A percentile compares a stretch with the other conserved stretches of the same genome.
These are phyloP conservation scores for Nasonia longicornis DNA, from an alignment of 1,140 invertebrate species.

Conservation along the genomic window DNA sequence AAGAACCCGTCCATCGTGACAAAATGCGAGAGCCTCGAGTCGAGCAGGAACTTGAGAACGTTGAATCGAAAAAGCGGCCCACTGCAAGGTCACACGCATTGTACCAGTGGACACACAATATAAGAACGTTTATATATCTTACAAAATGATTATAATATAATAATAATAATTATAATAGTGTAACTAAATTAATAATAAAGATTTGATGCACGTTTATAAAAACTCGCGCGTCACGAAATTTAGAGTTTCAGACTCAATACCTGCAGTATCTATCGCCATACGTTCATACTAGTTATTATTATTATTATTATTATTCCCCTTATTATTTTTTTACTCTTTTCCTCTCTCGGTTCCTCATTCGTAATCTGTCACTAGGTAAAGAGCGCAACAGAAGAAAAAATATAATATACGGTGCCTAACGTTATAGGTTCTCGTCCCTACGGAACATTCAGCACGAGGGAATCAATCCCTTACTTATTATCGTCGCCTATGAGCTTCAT, in stretches of 20 bases:
- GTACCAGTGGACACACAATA: conserved; percentile 43
- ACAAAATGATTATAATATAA: conserved; percentile 48
- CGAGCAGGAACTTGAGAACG: conserved; percentile 48
- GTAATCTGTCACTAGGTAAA: conserved; percentile 45
- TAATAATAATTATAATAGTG: conserved; percentile 37
- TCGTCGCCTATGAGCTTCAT: conserved; percentile 29
- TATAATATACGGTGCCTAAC: conserved; percentile 40
- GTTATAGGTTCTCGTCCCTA: conserved; percentile 32
- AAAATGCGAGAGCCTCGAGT: conserved; percentile 49
- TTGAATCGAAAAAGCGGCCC: conserved; percentile 43
- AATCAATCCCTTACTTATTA: conserved; percentile 47
- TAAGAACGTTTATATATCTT: conserved; percentile 47
- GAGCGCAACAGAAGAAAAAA: conserved; percentile 43
- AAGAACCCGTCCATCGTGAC: conserved; percentile 45
- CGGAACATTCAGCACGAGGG: conserved; percentile 56
- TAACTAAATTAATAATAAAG: conserved; percentile 38
- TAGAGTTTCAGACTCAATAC: conserved; percentile 35
- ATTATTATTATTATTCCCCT: conserved; percentile 45
- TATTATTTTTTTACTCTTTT: conserved; percentile 42
- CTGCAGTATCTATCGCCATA: conserved; percentile 45
- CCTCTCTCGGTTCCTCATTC: conserved; percentile 33
- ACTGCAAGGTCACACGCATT: conserved; percentile 41
- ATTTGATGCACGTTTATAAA: conserved; percentile 18
- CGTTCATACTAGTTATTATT: conserved; percentile 55
- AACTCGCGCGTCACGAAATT: conserved; percentile 26